These are phyloP conservation scores for Coboldia fuscipes DNA, from an alignment of 1,140 invertebrate genomes.

Conservation along the genomic window DNA sequence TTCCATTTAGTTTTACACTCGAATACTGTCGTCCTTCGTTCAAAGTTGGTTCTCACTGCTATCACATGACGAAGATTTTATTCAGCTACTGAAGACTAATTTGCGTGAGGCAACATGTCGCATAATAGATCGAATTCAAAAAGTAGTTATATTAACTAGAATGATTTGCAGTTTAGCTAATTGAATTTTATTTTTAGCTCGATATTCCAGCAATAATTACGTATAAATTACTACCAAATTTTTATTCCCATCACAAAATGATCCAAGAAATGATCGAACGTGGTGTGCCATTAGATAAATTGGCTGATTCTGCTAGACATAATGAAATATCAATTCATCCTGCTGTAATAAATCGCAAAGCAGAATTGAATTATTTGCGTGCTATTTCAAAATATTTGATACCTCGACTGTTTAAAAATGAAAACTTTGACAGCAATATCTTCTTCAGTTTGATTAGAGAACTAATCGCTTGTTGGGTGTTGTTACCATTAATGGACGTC, in stretches of 20 bases:
- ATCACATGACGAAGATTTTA: conserved; percentile 3
- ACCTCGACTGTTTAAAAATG: conserved; percentile 1
- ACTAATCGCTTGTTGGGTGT: conserved; percentile 4
- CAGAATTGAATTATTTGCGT: conserved; percentile 4
- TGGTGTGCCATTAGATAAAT: neutral
- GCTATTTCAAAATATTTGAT: conserved; percentile 2
- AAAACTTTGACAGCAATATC: conserved; percentile 3
- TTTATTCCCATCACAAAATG: conserved; percentile 1
- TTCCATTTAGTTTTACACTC: conserved; percentile 2
- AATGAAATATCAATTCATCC: conserved; percentile 2
- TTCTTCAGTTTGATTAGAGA: conserved; percentile 4
- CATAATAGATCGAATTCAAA: conserved; percentile 1
- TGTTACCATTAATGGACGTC: conserved; percentile 3
- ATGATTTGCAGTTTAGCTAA: neutral
- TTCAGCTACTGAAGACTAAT: neutral
- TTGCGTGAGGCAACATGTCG: conserved; percentile 2
- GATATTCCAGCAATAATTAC: conserved; percentile 2
- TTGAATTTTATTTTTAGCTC: neutral
- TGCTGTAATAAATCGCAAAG: conserved; percentile 2
- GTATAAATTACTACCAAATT: conserved; percentile 4
- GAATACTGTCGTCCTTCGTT: conserved; percentile 3
- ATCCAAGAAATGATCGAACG: neutral
- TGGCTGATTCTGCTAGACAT: neutral
- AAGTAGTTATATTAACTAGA: neutral
- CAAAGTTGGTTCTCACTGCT: conserved; percentile 4